Evolutionary conservation across 2,113 vertebrate genomes (phyloP), one percentile per base, ranked within the genome.

Genomic region (Cyphomyrus plagiostoma): DNA sequence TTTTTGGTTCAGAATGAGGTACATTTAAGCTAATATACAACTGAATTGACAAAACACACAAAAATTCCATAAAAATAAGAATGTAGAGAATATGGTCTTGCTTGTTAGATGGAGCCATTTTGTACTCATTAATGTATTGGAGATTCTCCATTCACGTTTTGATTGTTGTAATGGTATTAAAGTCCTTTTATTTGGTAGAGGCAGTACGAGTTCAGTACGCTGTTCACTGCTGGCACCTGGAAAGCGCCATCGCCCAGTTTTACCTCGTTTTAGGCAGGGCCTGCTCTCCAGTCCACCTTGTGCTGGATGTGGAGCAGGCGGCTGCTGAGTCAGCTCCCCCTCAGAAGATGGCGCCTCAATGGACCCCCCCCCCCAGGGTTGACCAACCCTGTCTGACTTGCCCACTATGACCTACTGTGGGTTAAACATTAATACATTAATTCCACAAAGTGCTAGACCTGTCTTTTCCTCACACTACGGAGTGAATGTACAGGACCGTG

Each of bases 381-480:
- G 62, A 70, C 62, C 62, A 13, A 11, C 62, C 26, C 62, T 70
- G 62, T 30, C 10, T 70, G 26, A 70, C 62, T 80, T 35, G 15
- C 17, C 74, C 74, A 35, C 74, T 30, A 39, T 39, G n/a, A 86
- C 83, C 9, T 26, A 26, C 48, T 86, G n/a, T 50, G 45, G 15
- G 83, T 86, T 86, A 49, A 86, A 86, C 48, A 86, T 80, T 80
- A 80, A 49, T 85, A 86, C 48, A 50, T 80, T 80, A 80, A 49
- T 85, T 48, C 83, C 42, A 13, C 23, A 46, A 13, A 48, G 83
- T 26, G n/a, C 23, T 26, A 48, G 23, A 50, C 23, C 19, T 26
- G 48, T 48, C 46, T 4, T 85, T 85, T 48, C 83, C 19, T n/a
- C 48, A 48, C 82, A 84, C 46, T 50, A 2, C 1, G 10, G 21